Percentiles rank a stretch among this genome's conserved stretches.
Evolutionary conservation across 2,113 vertebrate genomes (phyloP).

Genomic region (Scomber scombrus): DNA sequence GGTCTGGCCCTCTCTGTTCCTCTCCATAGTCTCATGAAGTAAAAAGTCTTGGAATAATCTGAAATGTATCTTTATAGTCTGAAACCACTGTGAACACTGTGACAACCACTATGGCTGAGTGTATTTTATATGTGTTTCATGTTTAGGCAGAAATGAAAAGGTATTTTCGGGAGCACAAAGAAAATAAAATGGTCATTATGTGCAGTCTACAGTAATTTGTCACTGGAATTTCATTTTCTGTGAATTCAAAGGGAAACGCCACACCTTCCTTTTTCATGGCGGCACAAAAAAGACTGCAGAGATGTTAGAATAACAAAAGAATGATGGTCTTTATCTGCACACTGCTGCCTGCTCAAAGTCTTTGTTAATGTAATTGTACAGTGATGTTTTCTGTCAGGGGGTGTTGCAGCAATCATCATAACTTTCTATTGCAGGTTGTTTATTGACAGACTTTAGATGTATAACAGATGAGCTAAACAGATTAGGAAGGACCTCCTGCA

Average conservation of each 20-base stretch:
- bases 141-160: constrained; percentile 59
- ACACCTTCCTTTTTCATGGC: constrained; percentile 55
- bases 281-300: constrained; percentile 64
- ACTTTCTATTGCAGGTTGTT: constrained; percentile 35
- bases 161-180: constrained; percentile 57
- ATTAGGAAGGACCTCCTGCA: neutral
- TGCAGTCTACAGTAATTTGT: constrained; percentile 67
- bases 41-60: constrained; percentile 11
- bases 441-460: constrained; percentile 39
- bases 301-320: constrained; percentile 78
- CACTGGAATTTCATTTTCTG: constrained; percentile 69
- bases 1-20: neutral
- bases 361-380: constrained; percentile 68
- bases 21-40: no score
- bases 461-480: constrained; percentile 22
- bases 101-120: constrained; percentile 12
- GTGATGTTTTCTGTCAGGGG: constrained; percentile 56
- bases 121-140: constrained; percentile 37
- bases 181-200: constrained; percentile 65
- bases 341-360: constrained; percentile 58
- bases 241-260: constrained; percentile 58
- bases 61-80: constrained; percentile 8
- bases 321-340: constrained; percentile 68
- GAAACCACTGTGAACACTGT: neutral
- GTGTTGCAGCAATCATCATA: constrained; percentile 10